These are phyloP conservation scores for Chesias legatella DNA, from an alignment of 2,888 invertebrate genomes.

Conservation along the genomic window DNA sequence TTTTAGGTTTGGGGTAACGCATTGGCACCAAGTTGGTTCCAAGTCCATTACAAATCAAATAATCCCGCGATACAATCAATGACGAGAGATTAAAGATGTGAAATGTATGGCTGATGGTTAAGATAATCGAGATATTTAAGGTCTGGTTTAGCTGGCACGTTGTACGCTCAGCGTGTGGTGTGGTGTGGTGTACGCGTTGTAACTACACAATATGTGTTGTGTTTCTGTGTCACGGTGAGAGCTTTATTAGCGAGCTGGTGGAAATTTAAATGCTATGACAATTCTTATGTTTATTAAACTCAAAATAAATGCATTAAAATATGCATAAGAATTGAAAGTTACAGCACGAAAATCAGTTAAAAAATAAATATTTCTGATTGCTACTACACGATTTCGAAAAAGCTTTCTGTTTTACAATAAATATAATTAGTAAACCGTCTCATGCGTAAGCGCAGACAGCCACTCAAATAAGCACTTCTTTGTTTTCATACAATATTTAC, in stretches of 20 bases:
- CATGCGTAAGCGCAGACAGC: slow-evolving; percentile 18
- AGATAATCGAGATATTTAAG: slow-evolving; percentile 62
- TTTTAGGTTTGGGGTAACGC: not conserved
- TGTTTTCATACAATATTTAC: slow-evolving; percentile 60
- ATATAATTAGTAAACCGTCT: slow-evolving; percentile 10
- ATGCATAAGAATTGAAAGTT: not conserved
- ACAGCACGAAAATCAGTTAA: too few species aligned
- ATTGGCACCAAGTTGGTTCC: not conserved
- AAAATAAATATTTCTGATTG: too few species aligned
- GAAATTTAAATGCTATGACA: too few species aligned
- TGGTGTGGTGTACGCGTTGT: slow-evolving; percentile 25
- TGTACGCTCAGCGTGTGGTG: slow-evolving; percentile 10
- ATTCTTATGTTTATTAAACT: too few species aligned
- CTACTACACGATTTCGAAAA: too few species aligned
- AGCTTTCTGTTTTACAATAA: slow-evolving; percentile 25
- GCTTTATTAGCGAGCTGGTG: slow-evolving; percentile 34
- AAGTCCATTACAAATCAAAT: not conserved
- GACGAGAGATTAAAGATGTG: slow-evolving; percentile 31
- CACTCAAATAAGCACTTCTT: slow-evolving; percentile 40
- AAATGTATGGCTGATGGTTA: slow-evolving; percentile 51
- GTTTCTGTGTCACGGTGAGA: slow-evolving; percentile 39
- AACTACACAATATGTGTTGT: slow-evolving; percentile 45
- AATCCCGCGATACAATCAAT: slow-evolving; percentile 6
- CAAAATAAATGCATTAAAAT: not conserved
- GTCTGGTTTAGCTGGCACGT: slow-evolving; percentile 57